Base-by-base conservation (phyloP, 2,797 vertebrate species). In the Trematomus bernacchii region DNA sequence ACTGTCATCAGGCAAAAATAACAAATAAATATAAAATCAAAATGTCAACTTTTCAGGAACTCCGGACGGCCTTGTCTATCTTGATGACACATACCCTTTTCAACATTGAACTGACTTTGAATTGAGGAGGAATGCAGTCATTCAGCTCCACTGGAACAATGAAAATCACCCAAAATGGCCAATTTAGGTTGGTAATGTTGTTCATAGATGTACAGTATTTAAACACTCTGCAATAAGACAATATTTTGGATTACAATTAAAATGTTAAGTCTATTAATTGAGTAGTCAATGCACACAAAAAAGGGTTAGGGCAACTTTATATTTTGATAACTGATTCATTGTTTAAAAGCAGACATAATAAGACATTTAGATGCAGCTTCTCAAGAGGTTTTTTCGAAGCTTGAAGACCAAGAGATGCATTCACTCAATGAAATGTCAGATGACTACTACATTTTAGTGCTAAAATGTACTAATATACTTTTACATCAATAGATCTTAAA, bases 21-120 rank as follows among this genome's bases (percentile, higher is more conserved):
- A 77, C 16, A 33, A 63, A 64, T 43, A 60, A 62, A 69, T 18
- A 64, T n/a, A 44, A 66, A 66, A n/a, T 55, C 42, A 8, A 54
- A 73, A 77, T 79, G 79, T 76, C 73, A 82, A 19, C 62, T 59
- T 57, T 64, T 65, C 58, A 52, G 47, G 13, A 71, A 48, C 52
- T 70, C 43, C 52, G 61, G 47, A 21, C 47, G 51, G 37, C 21
- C 40, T 30, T 13, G 33, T 42, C 16, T 23, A 1, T 70, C 58
- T 54, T 47, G n/a, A 66, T 68, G 70, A 37, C 30, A n/a, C 10
- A 23, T 18, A 43, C 12, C 21, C 4, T 21, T 71, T 66, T 23
- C 74, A 66, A 75, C 73, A 66, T 40, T 76, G 55, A 62, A 47
- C 27, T 70, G 51, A 59, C 51, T 59, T 54, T 77, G 52, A 46